Evolutionary conservation across 1,140 invertebrate species (phyloP), one percentile per base, ranked within the genome.

Genomic region (Muscidifurax raptorellus): DNA sequence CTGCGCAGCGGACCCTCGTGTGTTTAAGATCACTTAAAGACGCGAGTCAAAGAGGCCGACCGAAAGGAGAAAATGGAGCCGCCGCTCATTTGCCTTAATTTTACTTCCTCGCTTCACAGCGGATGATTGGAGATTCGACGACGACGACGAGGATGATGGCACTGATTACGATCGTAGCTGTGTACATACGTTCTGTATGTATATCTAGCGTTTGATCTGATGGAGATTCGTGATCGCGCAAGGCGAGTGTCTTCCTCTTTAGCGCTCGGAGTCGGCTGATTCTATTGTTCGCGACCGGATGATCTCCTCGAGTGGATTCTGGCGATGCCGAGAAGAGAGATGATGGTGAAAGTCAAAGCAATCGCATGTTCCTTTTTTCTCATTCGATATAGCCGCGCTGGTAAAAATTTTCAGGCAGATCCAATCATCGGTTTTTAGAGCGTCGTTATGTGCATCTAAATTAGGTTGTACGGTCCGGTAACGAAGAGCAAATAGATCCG

Each of bases 1-100:
- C 47, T 82, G 30, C 44, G 13, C 22, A 6, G 15, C 3, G 40
- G n/a, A n/a, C 22, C 32, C 22, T 22, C 72, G 36, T 71, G 67
- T 71, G 25, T n/a, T 36, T 74, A 47, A 81, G 69, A 81, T 81
- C 80, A 81, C 80, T 81, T 81, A 52, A 10, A 22, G 40, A 52
- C 28, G 80, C 10, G 69, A 75, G 47, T 82, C 80, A 82, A 75
- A 82, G 47, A 66, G 9, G 27, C 52, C 80, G 59, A 2, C 52
- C 52, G 40, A 32, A 59, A 59, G 22, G 71, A 40, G 30, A 40
- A 40, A 74, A 40, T 32, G 28, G 71, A 74, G 47, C 47, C 52
- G 76, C 52, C 47, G 75, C 71, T 47, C 15, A 25, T 30, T 32
- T 32, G 47, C 13, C 76, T 64, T 64, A 66, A 64, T 59, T 32